These are phyloP conservation scores for Ophion ventricosus DNA, from an alignment of 2,888 invertebrate genomes.

Conservation along the genomic window DNA sequence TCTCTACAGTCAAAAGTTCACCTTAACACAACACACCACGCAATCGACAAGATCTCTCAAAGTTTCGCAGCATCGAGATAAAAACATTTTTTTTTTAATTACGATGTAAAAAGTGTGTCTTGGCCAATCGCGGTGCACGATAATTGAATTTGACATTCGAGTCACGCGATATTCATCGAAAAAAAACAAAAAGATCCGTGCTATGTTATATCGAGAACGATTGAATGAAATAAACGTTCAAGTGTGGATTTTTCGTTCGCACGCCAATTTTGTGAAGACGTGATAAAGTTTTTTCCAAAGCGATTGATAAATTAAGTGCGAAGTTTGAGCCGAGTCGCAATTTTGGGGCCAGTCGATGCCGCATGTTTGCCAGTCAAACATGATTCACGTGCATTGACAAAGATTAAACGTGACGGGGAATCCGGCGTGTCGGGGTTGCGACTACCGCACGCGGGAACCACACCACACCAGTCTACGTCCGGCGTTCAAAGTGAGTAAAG, in stretches of 20 bases:
- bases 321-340: background rate
- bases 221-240: background rate
- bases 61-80: too few species aligned
- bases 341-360: slow-evolving; percentile 69
- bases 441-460: background rate
- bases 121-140: too few species aligned
- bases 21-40: too few species aligned
- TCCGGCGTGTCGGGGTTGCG: slow-evolving; percentile 31
- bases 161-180: background rate
- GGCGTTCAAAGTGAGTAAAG: slow-evolving; percentile 52
- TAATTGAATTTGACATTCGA: too few species aligned
- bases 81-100: background rate
- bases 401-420: slow-evolving; percentile 52
- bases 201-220: background rate
- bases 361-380: slow-evolving; percentile 76
- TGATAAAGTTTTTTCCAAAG: background rate
- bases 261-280: slow-evolving; percentile 1
- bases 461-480: slow-evolving; percentile 59
- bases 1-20: background rate
- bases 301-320: background rate
- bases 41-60: too few species aligned
- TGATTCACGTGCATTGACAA: slow-evolving; percentile 77
- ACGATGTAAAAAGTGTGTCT: slow-evolving; percentile 4
- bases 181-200: background rate
- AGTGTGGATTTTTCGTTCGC: slow-evolving; percentile 12